Conservation (phyloP, 2,888 invertebrate genomes). For the Leucophenga montana region DNA sequence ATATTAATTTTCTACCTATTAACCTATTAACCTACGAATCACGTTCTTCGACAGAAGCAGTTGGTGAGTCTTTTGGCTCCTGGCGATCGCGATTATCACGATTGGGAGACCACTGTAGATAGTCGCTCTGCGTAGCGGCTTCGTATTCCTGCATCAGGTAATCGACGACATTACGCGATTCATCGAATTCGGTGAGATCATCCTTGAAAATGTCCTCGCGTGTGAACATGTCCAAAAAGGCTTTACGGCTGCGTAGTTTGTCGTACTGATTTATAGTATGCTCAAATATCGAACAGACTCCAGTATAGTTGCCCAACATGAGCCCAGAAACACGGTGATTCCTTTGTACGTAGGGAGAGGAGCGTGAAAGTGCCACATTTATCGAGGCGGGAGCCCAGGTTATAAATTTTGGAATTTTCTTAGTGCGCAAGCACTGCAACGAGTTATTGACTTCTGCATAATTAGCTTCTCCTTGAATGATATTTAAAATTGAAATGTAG, state of each 20-base stretch:
- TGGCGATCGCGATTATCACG: background rate
- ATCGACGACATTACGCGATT: conserved; percentile 92
- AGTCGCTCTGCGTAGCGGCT: conserved; percentile 93
- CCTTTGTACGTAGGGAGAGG: conserved; percentile 96
- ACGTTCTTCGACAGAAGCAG: background rate
- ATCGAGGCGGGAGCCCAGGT: conserved; percentile 99
- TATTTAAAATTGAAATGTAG: conserved; percentile 97
- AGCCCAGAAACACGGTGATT: conserved; percentile 97
- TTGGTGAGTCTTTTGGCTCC: background rate
- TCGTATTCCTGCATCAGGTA: conserved; percentile 95
- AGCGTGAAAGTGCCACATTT: conserved; percentile 95
- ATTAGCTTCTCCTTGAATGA: conserved; percentile 98
- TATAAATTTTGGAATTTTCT: conserved; percentile 95
- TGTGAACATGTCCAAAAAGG: conserved; percentile 96
- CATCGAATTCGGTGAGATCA: conserved; percentile 91
- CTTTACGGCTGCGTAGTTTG: conserved; percentile 94
- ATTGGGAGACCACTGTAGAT: conserved; percentile 76
- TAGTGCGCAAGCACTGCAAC: conserved; percentile 93
- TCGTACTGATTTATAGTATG: conserved; percentile 94
- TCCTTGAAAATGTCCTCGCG: conserved; percentile 97
- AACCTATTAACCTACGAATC: too few relatives aligned
- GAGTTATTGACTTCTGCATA: conserved; percentile 98
- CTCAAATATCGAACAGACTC: conserved; percentile 95
- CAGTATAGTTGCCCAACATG: conserved; percentile 99
- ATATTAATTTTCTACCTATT: too few relatives aligned